Conservation (phyloP, 2,113 vertebrate genomes). For the Mesembrinibis cayennensis region DNA sequence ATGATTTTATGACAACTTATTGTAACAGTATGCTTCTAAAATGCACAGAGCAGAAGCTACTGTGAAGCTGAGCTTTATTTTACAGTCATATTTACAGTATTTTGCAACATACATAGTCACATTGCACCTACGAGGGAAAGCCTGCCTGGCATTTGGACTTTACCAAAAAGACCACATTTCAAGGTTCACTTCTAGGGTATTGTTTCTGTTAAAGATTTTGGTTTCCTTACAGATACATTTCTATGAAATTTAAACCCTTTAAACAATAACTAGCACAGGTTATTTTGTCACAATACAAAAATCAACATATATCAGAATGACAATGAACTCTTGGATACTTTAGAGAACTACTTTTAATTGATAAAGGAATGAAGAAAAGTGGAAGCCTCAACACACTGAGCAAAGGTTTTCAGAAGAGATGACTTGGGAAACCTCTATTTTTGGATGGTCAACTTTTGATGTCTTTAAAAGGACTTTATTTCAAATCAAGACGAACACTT, state of each 20-base stretch:
- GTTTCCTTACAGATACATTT: neutral
- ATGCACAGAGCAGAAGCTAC: neutral
- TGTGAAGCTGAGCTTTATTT: neutral
- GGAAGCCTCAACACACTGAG: neutral
- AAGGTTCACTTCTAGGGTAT: neutral
- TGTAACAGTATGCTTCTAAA: neutral
- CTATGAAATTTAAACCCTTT: neutral
- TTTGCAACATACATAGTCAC: neutral
- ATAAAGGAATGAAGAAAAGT: neutral
- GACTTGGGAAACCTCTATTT: neutral
- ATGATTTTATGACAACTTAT: conserved; percentile 4
- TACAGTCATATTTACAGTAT: neutral
- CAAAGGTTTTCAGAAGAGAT: neutral
- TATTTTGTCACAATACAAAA: neutral
- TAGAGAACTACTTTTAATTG: neutral
- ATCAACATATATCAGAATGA: neutral
- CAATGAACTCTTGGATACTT: neutral
- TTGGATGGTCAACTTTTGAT: neutral
- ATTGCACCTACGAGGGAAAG: neutral
- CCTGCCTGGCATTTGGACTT: neutral
- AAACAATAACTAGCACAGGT: neutral
- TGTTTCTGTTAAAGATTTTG: neutral
- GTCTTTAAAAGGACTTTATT: neutral
- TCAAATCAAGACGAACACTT: neutral
- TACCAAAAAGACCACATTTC: neutral